phyloP scores from a whole-genome alignment of 2,113 vertebrate genomes.

The Rhynchomys soricoides region DNA sequence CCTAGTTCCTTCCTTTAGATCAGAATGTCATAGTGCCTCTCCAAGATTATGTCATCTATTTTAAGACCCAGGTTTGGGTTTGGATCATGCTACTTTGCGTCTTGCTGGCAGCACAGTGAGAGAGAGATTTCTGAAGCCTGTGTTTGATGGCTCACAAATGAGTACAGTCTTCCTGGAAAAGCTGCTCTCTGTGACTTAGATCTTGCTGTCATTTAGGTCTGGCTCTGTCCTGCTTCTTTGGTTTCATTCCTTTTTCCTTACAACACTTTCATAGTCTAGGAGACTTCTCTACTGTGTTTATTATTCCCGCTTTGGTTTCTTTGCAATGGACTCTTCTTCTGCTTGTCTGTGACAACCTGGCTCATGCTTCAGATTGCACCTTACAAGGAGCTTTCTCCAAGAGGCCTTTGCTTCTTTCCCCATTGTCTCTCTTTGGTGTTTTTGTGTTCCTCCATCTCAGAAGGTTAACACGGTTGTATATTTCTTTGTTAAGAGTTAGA shows the following conservation, averaged over 20 bases:
- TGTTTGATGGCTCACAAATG: background rate
- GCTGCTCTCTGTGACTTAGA: background rate
- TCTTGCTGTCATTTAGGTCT: background rate
- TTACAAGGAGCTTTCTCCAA: background rate
- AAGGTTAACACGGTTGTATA: background rate
- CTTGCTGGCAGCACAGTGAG: background rate
- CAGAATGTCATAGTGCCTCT: background rate
- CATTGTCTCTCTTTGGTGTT: background rate
- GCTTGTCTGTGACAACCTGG: background rate
- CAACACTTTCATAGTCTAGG: background rate
- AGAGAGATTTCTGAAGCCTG: background rate
- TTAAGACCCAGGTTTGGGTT: background rate
- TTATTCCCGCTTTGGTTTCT: background rate
- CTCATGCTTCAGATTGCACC: background rate
- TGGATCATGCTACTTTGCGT: background rate
- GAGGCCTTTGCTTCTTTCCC: background rate
- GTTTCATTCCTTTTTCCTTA: background rate
- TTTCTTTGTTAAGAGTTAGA: background rate
- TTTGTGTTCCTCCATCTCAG: background rate
- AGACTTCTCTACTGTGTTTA: background rate
- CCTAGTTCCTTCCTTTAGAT: constrained; percentile 7
- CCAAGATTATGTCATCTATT: constrained; percentile 4
- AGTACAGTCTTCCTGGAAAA: background rate
- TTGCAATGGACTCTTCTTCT: background rate
- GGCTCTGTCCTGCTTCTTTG: background rate